Conservation (phyloP, 1,140 invertebrate genomes). For the Orchestia grillus region DNA sequence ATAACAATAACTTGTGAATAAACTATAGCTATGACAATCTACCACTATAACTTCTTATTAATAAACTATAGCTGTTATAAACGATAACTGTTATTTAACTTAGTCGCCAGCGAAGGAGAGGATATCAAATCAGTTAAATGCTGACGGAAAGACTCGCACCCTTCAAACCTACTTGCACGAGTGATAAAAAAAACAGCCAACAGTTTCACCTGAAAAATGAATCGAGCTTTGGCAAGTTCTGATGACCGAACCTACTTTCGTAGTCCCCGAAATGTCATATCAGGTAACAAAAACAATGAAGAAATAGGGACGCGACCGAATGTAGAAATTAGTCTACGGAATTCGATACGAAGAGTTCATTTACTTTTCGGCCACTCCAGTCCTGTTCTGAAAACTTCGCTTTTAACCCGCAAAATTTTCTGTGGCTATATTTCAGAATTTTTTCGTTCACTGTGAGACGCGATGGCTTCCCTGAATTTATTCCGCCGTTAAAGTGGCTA, state of each 20-base stretch:
- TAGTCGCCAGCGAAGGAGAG: too few species aligned
- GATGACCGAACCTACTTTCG: background rate
- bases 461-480: constrained; percentile 34
- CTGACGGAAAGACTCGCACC: too few species aligned
- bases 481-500: constrained; percentile 41
- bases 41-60: too few species aligned
- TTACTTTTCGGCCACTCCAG: background rate
- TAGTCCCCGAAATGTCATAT: background rate
- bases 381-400: background rate
- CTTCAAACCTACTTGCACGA: too few species aligned
- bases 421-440: background rate
- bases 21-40: too few species aligned
- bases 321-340: constrained; percentile 13
- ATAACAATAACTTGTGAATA: too few species aligned
- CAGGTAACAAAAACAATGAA: background rate
- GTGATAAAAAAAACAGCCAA: too few species aligned
- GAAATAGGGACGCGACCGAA: background rate
- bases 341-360: background rate
- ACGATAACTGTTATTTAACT: too few species aligned
- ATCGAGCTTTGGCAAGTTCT: background rate
- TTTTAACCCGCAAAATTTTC: background rate
- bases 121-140: too few species aligned
- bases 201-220: too few species aligned
- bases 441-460: background rate
- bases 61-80: too few species aligned